These are phyloP conservation scores for Oreochromis tanganicae DNA, from an alignment of 2,113 vertebrate genomes.

Conservation along the genomic window DNA sequence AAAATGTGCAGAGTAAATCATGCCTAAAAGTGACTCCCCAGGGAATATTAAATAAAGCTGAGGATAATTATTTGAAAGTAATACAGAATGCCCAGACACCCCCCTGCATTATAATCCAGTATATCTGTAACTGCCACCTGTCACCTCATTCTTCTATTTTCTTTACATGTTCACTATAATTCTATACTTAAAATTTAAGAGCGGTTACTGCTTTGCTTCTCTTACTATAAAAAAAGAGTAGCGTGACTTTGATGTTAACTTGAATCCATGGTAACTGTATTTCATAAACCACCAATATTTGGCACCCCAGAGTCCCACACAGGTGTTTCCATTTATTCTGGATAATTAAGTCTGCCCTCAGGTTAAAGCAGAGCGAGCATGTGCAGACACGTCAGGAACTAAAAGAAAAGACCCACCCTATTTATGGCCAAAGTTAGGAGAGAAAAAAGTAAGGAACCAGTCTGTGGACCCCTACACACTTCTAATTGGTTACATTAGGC, in stretches of 20 bases:
- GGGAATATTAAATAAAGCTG: not conserved
- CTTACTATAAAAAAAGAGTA: not conserved
- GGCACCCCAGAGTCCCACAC: not conserved
- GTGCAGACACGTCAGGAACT: not conserved
- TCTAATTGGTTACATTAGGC: not conserved
- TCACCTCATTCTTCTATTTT: not conserved
- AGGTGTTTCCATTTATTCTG: not conserved
- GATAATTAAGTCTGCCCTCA: not conserved
- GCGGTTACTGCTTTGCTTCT: not conserved
- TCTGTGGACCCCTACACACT: not conserved
- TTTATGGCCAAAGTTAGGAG: not conserved
- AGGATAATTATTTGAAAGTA: not conserved
- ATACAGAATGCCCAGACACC: not conserved
- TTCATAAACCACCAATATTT: not conserved
- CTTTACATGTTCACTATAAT: not conserved
- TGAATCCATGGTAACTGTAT: not conserved
- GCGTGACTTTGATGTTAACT: not conserved
- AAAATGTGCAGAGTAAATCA: not conserved
- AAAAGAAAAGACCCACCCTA: not conserved
- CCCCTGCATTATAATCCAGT: not conserved
- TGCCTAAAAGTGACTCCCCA: not conserved
- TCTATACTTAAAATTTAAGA: not conserved
- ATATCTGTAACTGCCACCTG: not conserved
- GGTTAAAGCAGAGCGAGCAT: not conserved
- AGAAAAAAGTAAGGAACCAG: not conserved